These are phyloP conservation scores for Candoia aspera DNA, from an alignment of 2,113 vertebrate genomes.

Conservation along the genomic window DNA sequence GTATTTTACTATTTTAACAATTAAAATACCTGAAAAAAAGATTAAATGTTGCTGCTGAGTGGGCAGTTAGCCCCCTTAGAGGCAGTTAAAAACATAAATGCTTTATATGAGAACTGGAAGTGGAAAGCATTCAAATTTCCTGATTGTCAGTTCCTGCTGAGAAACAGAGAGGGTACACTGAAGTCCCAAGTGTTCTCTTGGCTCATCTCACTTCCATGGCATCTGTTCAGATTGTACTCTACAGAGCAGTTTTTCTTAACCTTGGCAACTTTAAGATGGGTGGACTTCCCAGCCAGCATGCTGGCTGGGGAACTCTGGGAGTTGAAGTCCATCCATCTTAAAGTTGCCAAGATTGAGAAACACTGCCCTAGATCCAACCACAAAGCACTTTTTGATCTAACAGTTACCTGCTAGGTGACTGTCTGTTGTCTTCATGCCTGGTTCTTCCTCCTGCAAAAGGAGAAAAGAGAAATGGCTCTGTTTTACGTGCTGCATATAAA, in stretches of 20 bases:
- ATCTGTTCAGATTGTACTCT: neutral
- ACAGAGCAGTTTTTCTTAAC: neutral
- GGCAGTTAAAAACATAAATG: neutral
- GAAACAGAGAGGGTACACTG: neutral
- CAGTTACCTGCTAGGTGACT: conserved; percentile 23
- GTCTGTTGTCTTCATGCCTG: rapidly evolving
- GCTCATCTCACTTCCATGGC: neutral
- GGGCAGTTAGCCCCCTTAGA: neutral
- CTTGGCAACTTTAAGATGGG: no score
- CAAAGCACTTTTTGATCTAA: neutral
- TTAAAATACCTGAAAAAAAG: neutral
- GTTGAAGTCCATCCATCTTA: no score
- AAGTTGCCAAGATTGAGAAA: neutral
- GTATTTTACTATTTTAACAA: neutral
- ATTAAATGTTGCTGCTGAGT: neutral
- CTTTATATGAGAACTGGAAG: neutral
- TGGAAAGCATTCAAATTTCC: neutral
- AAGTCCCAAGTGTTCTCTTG: neutral
- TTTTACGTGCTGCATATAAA: neutral
- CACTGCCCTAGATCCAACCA: neutral
- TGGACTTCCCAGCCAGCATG: no score
- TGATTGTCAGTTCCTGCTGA: no score
- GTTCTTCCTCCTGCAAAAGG: conserved; percentile 38
- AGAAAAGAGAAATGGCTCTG: neutral
- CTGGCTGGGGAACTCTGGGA: no score